Conservation (phyloP, 2,113 vertebrate species). For the Catharus bicknelli region DNA sequence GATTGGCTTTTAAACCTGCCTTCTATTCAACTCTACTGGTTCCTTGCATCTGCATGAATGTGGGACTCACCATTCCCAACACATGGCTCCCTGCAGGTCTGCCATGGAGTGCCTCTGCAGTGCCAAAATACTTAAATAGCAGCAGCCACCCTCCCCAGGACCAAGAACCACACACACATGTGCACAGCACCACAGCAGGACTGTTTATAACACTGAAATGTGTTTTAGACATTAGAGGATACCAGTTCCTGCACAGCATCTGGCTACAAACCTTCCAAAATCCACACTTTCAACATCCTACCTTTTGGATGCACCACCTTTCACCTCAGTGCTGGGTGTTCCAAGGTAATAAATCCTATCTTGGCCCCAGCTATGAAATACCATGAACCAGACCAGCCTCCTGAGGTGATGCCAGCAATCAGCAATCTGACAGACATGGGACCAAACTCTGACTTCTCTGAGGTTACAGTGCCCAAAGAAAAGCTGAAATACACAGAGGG, state of each 20-base stretch:
- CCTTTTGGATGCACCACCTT: background rate
- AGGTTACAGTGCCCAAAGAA: background rate
- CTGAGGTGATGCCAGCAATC: background rate
- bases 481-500: background rate
- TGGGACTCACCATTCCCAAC: background rate
- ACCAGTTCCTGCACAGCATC: background rate
- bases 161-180: background rate
- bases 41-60: background rate
- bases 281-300: background rate
- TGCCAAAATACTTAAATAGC: background rate
- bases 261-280: background rate
- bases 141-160: background rate
- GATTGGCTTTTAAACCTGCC: background rate
- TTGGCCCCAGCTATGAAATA: background rate
- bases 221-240: background rate
- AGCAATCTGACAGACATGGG: background rate
- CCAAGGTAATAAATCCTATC: background rate
- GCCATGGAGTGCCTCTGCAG: background rate
- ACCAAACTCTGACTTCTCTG: background rate
- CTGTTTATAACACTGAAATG: background rate
- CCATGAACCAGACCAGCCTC: background rate
- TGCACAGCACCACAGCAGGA: background rate
- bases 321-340: background rate
- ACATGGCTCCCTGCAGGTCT: background rate
- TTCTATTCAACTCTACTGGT: background rate